Conservation (phyloP, 2,888 invertebrate genomes). For the Drosophila suboccidentalis region DNA sequence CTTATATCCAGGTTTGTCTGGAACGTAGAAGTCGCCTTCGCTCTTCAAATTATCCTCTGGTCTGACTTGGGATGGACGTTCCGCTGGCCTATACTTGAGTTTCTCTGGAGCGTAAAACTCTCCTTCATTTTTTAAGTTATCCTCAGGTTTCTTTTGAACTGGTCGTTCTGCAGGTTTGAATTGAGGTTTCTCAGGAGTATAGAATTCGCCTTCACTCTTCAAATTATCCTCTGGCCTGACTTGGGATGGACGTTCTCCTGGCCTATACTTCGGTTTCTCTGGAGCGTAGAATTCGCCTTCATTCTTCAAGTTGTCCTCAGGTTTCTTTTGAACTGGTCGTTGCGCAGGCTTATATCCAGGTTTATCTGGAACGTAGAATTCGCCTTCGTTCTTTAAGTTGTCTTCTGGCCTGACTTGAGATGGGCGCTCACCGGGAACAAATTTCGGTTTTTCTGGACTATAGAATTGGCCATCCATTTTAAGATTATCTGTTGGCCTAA, state of each 20-base stretch:
- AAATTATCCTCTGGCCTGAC: slow-evolving; percentile 86
- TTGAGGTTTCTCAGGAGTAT: slow-evolving; percentile 8
- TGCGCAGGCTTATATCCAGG: slow-evolving; percentile 85
- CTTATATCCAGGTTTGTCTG: slow-evolving; percentile 84
- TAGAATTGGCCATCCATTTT: slow-evolving; percentile 87
- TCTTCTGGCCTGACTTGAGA: slow-evolving; percentile 86
- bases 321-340: slow-evolving; percentile 85
- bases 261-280: slow-evolving; percentile 85
- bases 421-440: slow-evolving; percentile 85
- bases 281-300: slow-evolving; percentile 88
- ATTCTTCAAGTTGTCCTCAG: slow-evolving; percentile 87
- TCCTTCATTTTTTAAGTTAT: slow-evolving; percentile 87
- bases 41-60: slow-evolving; percentile 85
- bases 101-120: slow-evolving; percentile 86
- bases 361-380: slow-evolving; percentile 86
- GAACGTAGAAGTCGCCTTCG: slow-evolving; percentile 85
- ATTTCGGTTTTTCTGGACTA: slow-evolving; percentile 85
- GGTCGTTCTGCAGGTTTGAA: slow-evolving; percentile 86
- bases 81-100: slow-evolving; percentile 85
- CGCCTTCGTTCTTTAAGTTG: slow-evolving; percentile 67
- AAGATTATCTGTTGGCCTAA: slow-evolving; percentile 86
- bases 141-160: slow-evolving; percentile 85
- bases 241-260: slow-evolving; percentile 86
- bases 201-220: slow-evolving; percentile 16
- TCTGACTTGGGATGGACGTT: slow-evolving; percentile 85